A percentile compares a stretch with the other conserved stretches of the same genome.
Evolutionary conservation across 2,888 invertebrate genomes (phyloP).

Genomic region (Campoplex capitator): DNA sequence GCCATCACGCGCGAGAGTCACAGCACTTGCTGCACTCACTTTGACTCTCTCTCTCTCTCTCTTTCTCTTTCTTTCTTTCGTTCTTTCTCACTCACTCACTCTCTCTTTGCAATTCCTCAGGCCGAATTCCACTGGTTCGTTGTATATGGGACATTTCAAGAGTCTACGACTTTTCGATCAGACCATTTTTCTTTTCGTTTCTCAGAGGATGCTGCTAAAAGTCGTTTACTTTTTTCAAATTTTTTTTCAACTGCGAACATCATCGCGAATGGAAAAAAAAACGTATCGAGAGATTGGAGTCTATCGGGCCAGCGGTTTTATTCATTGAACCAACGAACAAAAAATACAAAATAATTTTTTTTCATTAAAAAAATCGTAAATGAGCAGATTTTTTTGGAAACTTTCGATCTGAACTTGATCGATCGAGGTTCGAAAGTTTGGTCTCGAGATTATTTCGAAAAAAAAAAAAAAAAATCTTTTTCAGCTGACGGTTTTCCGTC

Average conservation of each 20-base stretch:
- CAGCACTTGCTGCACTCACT: conserved; percentile 63
- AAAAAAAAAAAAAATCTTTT: not conserved
- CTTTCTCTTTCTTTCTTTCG: not conserved
- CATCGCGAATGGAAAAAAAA: not conserved
- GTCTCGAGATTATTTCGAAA: not conserved
- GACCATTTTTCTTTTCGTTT: not conserved
- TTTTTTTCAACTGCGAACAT: not conserved
- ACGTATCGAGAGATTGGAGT: not conserved
- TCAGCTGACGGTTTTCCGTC: not conserved
- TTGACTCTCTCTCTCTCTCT: conserved; percentile 30
- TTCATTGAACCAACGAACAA: not conserved
- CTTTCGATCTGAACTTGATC: no score
- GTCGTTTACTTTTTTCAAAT: not conserved
- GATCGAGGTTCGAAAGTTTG: not conserved
- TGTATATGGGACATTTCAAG: conserved; percentile 29
- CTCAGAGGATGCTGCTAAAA: not conserved
- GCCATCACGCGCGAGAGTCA: conserved; percentile 64
- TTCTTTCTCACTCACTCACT: conserved; percentile 26
- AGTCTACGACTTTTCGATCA: not conserved
- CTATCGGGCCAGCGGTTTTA: not conserved
- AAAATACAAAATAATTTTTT: not conserved
- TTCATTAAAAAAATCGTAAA: no score
- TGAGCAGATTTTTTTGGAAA: no score
- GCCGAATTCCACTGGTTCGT: conserved; percentile 8
- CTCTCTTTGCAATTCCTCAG: conserved; percentile 30